phyloP scores from a whole-genome alignment of 2,113 vertebrate genomes.

The Paramisgurnus dabryanus region DNA sequence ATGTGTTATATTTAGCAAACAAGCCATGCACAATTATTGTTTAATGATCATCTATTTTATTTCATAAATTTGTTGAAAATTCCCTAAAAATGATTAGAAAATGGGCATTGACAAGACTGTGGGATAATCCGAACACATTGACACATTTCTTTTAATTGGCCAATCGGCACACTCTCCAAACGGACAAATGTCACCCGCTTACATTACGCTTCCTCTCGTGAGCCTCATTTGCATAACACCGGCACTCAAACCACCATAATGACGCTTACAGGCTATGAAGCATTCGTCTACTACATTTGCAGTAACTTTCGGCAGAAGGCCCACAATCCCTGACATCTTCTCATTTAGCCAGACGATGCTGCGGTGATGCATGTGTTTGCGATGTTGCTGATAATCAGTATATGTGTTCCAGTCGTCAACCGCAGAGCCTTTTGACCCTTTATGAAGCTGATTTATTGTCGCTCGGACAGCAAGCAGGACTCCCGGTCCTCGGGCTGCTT shows the following conservation, averaged over 20 bases:
- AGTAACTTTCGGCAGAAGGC: neutral
- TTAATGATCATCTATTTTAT: too few relatives aligned
- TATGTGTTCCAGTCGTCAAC: conserved; percentile 67
- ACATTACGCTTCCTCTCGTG: neutral
- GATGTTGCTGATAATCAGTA: conserved; percentile 65
- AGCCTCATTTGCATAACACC: neutral
- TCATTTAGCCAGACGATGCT: conserved; percentile 59
- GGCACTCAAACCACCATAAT: neutral
- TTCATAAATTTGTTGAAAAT: too few relatives aligned
- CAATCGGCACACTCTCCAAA: neutral
- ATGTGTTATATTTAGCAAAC: too few relatives aligned
- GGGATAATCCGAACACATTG: neutral
- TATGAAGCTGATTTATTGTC: conserved; percentile 73
- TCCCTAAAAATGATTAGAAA: neutral
- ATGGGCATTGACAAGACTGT: neutral
- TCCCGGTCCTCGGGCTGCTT: conserved; percentile 58
- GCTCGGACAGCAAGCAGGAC: conserved; percentile 71
- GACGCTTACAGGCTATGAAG: neutral
- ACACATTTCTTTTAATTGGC: neutral
- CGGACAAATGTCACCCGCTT: neutral
- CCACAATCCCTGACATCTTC: conserved; percentile 60
- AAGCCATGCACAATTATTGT: too few relatives aligned
- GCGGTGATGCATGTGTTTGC: conserved; percentile 69
- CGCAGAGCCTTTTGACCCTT: conserved; percentile 66
- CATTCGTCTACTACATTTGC: neutral